Evolutionary conservation across 2,888 invertebrate genomes (phyloP).

Genomic region (Drosophila kanekoi): DNA sequence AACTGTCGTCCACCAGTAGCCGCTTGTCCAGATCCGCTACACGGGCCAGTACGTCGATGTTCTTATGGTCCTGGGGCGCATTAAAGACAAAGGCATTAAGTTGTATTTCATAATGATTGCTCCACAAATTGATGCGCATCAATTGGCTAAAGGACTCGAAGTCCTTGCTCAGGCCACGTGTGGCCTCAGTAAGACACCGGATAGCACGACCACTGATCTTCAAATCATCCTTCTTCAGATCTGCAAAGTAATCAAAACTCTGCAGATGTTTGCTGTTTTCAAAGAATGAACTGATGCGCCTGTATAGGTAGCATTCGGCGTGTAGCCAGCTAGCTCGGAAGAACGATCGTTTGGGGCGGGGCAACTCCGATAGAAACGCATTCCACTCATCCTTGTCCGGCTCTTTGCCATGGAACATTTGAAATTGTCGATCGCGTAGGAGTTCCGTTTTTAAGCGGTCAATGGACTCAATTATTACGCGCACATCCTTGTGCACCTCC

Average conservation of each 20-base stretch:
- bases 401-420: conserved; percentile 84
- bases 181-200: conserved; percentile 47
- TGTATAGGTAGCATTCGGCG: conserved; percentile 96
- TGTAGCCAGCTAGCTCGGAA: conserved; percentile 95
- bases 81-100: conserved; percentile 42
- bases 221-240: conserved; percentile 90
- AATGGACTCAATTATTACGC: conserved; percentile 89
- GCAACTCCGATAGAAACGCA: conserved; percentile 86
- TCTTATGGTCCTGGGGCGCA: rapidly evolving
- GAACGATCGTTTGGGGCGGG: conserved; percentile 85
- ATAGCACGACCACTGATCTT: conserved; percentile 66
- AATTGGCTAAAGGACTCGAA: conserved; percentile 53
- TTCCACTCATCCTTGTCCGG: conserved; percentile 81
- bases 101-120: conserved; percentile 88
- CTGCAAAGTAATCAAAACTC: conserved; percentile 91
- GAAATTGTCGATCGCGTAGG: conserved; percentile 93
- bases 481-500: conserved; percentile 89
- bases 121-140: conserved; percentile 93
- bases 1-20: conserved; percentile 88
- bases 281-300: conserved; percentile 89
- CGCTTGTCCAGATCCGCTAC: conserved; percentile 86
- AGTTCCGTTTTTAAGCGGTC: conserved; percentile 94
- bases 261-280: conserved; percentile 86
- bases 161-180: conserved; percentile 29
- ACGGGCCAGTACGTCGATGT: conserved; percentile 44